Evolutionary conservation across 1,140 invertebrate species (phyloP), one percentile per base, ranked within the genome.

Genomic region (Andricus grossulariae): DNA sequence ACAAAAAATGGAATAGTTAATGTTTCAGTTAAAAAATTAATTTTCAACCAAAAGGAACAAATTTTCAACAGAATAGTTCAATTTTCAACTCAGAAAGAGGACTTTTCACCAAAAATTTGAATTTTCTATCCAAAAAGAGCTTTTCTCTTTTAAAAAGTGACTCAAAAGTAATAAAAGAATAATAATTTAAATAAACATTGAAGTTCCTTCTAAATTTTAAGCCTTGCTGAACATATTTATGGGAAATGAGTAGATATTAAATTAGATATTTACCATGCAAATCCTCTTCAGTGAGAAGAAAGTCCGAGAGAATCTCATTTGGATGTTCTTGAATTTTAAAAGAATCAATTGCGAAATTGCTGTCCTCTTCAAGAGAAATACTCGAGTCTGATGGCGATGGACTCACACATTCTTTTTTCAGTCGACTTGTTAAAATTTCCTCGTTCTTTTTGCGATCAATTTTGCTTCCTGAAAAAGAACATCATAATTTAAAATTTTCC

Each of bases 291-390:
- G 71, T 50, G 5, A 72, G 45, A 50, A 72, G 50, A 50, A 72
- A 72, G 18, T 51, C 45, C 4, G 71, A 72, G 6, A 72, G 50
- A 49, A 50, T 72, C 12, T 72, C 71, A 50, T 25, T 72, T 8
- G 50, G 50, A 72, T 72, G 45, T 18, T 57, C 72, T 79, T 32
- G 71, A 71, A 78, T 72, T 75, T 66, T 66, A 16, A 66, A 39
- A 66, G 60, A 45, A 66, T 66, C 60, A 16, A 15, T 32, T 3
- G 12, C 25, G 7, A 16, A 66, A 66, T 45, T 66, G 6, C 25
- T 66, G 16, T 66, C 60, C 16, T 66, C 60, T n/a, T 32, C 25
- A n/a, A 66, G 25, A 39, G 60, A 66, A 45, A 32, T 66, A 10
- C 60, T 66, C 2, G 60, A 66, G 16, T 66, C 60, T 16, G 60